Evolutionary conservation across 2,888 invertebrate species (phyloP), one percentile per base, ranked within the genome.

Genomic region (Nematopogon swammerdamellus): DNA sequence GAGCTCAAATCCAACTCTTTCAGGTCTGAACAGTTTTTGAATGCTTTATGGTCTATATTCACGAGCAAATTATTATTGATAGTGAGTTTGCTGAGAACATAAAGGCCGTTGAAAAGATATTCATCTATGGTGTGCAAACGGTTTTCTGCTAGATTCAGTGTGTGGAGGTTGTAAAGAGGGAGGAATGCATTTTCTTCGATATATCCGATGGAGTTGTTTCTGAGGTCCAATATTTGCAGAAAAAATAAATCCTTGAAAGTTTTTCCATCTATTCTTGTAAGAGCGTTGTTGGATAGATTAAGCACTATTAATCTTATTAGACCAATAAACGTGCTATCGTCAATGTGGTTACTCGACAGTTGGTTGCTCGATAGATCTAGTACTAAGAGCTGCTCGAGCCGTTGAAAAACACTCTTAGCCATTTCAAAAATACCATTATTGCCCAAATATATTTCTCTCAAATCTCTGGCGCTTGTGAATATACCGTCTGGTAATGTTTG

Each of bases 1-100:
- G 92, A 91, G 68, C 92, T 92, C 53, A 95, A 74, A 68, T 94
- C 94, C 49, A 95, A 76, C 66, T 95, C 95, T 72, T 93, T 93
- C 45, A 95, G 77, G 60, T 92, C 90, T 2, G 90, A 91, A 64
- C 91, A 94, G 68, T 95, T 95, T 63, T 89, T 88, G 62, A 95
- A 93, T n/a, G 93, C 89, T 64, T 88, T 86, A 42, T 85, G 74
- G 65, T 93, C 91, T 54, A 93, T 85, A 62, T 83, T 87, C 57
- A 87, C 86, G 51, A 95, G 86, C 58, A 89, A 80, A 75, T 95
- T 95, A 63, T 92, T 92, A 64, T 92, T 92, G 36, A 95, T 79
- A 45, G 91, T 92, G 51, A 95, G 80, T 67, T 92, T 91, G 60
- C 89, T 91, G 29, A 94, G 75, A 51, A 92, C 90, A 71, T 88